Percentiles rank a stretch among this genome's conserved stretches.
Conservation (phyloP, 1,140 invertebrate species). For the Dufourea novaeangliae region DNA sequence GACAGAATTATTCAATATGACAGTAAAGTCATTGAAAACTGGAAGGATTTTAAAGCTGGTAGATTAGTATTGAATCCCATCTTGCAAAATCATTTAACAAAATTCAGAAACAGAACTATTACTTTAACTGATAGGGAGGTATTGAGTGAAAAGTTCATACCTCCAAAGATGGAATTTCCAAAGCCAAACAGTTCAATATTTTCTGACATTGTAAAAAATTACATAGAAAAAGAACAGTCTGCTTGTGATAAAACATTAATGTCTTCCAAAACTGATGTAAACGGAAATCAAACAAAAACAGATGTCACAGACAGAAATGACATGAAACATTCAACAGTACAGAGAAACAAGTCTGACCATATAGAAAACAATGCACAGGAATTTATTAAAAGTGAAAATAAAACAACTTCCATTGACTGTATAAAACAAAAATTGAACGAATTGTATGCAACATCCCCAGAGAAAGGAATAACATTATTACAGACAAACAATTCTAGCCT, state of each 20-base stretch:
- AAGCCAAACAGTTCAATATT: conserved; percentile 69
- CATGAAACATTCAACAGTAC: not conserved
- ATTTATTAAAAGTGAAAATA: not conserved
- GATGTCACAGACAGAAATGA: not conserved
- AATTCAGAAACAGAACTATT: conserved; percentile 84
- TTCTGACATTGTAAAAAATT: conserved; percentile 53
- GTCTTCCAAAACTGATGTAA: not conserved
- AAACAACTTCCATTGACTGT: conserved; percentile 54
- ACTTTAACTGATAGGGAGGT: conserved; percentile 67
- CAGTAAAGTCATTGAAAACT: conserved; percentile 85
- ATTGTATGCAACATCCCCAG: not conserved
- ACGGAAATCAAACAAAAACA: not conserved
- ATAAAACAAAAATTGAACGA: conserved; percentile 40
- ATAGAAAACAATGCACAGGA: not conserved
- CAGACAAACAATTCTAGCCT: conserved; percentile 26
- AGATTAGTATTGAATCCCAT: conserved; percentile 80
- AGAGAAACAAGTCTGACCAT: not conserved
- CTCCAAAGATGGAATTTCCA: conserved; percentile 61
- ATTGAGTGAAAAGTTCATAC: conserved; percentile 66
- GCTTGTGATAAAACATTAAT: not conserved
- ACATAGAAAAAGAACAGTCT: conserved; percentile 14
- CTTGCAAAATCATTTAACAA: conserved; percentile 84
- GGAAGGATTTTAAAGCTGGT: conserved; percentile 84
- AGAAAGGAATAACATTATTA: conserved; percentile 32
- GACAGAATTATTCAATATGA: conserved; percentile 85